Conservation (phyloP, 2,797 vertebrate species). For the Chromobotia macracanthus region DNA sequence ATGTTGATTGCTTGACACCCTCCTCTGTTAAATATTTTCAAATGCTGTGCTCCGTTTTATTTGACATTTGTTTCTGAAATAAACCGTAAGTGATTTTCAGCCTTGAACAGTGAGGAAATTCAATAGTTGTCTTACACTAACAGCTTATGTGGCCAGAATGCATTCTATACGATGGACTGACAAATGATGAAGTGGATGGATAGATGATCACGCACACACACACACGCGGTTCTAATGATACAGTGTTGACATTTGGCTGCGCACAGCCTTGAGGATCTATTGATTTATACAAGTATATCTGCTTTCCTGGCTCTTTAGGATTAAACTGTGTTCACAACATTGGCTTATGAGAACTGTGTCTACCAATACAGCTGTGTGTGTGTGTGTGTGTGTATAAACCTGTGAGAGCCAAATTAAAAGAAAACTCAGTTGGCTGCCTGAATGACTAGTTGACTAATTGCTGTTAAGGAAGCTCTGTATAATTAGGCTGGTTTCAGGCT, state of each 20-base stretch:
- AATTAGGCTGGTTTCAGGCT: neutral
- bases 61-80: slow-evolving; percentile 5
- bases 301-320: slow-evolving; percentile 29
- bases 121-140: slow-evolving; percentile 25
- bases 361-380: neutral
- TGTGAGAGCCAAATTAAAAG: neutral
- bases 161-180: neutral
- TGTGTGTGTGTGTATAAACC: neutral
- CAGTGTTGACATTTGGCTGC: slow-evolving; percentile 10
- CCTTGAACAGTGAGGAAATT: slow-evolving; percentile 25
- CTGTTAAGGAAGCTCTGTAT: neutral
- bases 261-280: slow-evolving; percentile 41
- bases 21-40: neutral
- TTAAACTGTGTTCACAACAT: slow-evolving; percentile 36
- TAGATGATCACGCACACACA: slow-evolving; percentile 13
- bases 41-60: slow-evolving; percentile 8
- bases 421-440: neutral
- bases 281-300: slow-evolving; percentile 41
- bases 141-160: slow-evolving; percentile 19
- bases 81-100: slow-evolving; percentile 22
- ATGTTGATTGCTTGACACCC: slow-evolving; percentile 16
- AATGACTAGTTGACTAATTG: neutral
- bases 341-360: neutral
- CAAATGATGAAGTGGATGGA: slow-evolving; percentile 32
- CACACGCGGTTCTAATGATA: slow-evolving; percentile 18